Conservation (phyloP, 2,888 invertebrate genomes). For the Blera fallax region DNA sequence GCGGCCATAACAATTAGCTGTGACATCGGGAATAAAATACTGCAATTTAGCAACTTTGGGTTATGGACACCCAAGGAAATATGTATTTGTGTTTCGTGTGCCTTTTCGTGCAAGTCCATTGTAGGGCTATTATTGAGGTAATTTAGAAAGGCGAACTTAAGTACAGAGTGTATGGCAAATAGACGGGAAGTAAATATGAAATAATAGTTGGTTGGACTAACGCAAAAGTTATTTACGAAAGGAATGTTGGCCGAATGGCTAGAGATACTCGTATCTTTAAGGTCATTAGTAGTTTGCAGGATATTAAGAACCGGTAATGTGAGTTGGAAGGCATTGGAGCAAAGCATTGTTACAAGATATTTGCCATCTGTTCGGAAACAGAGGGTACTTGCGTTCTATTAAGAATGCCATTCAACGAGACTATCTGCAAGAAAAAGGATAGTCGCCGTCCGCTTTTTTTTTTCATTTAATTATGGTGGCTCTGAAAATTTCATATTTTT, state of each 20-base stretch:
- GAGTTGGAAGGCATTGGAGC: no score
- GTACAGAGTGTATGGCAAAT: not conserved
- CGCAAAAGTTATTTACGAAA: not conserved
- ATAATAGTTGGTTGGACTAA: not conserved
- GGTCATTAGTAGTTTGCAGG: not conserved
- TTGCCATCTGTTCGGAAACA: no score
- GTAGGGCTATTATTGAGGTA: not conserved
- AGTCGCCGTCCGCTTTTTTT: no score
- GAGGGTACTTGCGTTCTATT: no score
- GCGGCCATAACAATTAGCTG: constrained; percentile 68
- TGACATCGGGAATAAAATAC: constrained; percentile 66
- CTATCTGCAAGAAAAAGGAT: no score
- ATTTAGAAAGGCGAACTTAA: not conserved
- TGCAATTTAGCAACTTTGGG: constrained; percentile 54
- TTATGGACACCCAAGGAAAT: constrained; percentile 43
- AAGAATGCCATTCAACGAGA: no score
- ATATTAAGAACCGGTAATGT: no score
- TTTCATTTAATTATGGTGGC: no score
- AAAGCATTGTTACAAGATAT: no score
- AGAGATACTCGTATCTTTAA: not conserved
- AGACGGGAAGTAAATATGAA: not conserved
- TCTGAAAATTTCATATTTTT: no score
- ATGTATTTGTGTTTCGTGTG: not conserved
- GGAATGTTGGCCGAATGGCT: not conserved
- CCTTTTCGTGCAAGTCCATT: not conserved